Evolutionary conservation across 2,113 vertebrate species (phyloP).

Genomic region (Pelusios castaneus): DNA sequence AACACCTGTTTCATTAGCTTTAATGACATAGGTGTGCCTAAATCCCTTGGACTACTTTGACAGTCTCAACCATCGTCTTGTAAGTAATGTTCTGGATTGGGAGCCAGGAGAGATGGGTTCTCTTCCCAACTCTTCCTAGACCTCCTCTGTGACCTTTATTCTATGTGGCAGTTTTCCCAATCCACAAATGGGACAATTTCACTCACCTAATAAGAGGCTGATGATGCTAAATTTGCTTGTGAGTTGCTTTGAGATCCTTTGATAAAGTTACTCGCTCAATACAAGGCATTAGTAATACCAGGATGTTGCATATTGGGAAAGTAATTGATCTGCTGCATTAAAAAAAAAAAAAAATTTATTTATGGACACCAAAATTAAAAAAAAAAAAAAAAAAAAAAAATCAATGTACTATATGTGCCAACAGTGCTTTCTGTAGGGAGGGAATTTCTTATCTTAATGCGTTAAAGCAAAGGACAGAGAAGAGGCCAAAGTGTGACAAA

Average conservation of each 20-base stretch:
- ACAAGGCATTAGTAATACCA: not conserved
- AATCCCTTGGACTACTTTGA: not conserved
- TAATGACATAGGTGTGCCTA: not conserved
- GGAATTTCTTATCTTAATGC: not conserved
- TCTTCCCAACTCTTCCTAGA: not conserved
- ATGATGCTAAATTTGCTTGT: not conserved
- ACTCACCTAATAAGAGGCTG: not conserved
- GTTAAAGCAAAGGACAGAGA: not conserved
- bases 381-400: not conserved
- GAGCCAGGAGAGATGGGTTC: not conserved
- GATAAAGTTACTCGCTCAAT: not conserved
- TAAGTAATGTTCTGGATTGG: not conserved
- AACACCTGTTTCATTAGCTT: not conserved
- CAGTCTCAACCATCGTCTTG: not conserved
- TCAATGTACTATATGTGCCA: not conserved
- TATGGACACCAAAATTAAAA: not conserved
- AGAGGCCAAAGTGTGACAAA: constrained; percentile 15
- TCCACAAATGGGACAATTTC: not conserved
- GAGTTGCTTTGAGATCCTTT: not conserved
- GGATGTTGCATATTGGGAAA: accelerated
- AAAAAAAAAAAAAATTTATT: not conserved
- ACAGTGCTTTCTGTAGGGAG: not conserved
- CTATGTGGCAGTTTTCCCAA: not conserved
- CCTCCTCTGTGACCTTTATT: not conserved
- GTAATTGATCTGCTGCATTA: not conserved